Evolutionary conservation across 53 echinoderm and acorn worm species (phyloP).

Genomic region (Antedon mediterranea): DNA sequence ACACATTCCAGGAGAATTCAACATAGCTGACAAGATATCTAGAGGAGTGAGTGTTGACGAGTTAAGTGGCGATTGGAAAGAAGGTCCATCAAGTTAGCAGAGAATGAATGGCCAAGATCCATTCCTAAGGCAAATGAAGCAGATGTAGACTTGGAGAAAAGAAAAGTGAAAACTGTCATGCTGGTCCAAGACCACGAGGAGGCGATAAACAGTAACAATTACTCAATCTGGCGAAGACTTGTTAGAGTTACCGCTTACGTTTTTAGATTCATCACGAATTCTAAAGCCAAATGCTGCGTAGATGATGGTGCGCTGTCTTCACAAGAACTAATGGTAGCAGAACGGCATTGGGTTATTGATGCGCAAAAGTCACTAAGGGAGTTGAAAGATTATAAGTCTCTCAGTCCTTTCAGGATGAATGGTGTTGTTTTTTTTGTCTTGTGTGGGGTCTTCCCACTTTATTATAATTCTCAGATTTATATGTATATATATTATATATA

Average conservation of each 20-base stretch:
- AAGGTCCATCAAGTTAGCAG: slow-evolving; percentile 29
- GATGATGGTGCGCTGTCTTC: slow-evolving; percentile 16
- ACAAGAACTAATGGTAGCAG: slow-evolving; percentile 23
- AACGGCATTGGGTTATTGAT: slow-evolving; percentile 20
- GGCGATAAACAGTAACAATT: slow-evolving; percentile 28
- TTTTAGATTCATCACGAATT: slow-evolving; percentile 22
- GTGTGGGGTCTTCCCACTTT: too few species aligned
- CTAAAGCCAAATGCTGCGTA: slow-evolving; percentile 11
- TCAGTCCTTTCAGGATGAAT: slow-evolving; percentile 34
- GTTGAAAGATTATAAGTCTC: slow-evolving; percentile 33
- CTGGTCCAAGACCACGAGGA: slow-evolving; percentile 8
- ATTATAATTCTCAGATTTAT: too few species aligned
- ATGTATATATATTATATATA: too few species aligned
- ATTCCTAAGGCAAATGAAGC: slow-evolving; percentile 7
- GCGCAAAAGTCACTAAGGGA: slow-evolving; percentile 29
- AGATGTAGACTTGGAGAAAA: slow-evolving; percentile 15
- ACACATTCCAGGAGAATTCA: slow-evolving; percentile 7
- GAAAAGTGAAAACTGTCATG: slow-evolving; percentile 20
- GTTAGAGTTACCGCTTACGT: slow-evolving; percentile 39
- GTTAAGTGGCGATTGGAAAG: slow-evolving; percentile 22
- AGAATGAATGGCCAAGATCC: slow-evolving; percentile 34
- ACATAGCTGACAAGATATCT: slow-evolving; percentile 23
- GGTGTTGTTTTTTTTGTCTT: too few species aligned
- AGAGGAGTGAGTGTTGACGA: slow-evolving; percentile 24
- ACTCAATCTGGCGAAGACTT: slow-evolving; percentile 32